Conservation (phyloP, 2,888 invertebrate genomes). For the Leucania comma region DNA sequence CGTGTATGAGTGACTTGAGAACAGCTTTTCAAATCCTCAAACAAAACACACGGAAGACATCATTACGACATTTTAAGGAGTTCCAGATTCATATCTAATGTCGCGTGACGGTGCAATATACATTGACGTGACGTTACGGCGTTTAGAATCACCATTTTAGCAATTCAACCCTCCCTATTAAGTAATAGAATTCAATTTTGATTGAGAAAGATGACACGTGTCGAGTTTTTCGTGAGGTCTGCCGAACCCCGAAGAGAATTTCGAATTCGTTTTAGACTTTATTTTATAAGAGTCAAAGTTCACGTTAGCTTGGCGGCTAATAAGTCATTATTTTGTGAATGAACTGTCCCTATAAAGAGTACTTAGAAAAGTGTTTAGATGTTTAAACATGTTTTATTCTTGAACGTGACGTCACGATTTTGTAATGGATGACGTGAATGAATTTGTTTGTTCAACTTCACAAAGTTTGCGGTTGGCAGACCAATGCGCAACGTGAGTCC, state of each 20-base stretch:
- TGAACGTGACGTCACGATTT: conserved; percentile 71
- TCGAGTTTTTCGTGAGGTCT: conserved; percentile 41
- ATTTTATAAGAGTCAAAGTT: background rate
- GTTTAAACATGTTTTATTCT: conserved; percentile 69
- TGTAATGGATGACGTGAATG: conserved; percentile 68
- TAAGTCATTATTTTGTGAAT: conserved; percentile 61
- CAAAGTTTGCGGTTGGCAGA: conserved; percentile 48
- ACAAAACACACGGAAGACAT: conserved; percentile 74
- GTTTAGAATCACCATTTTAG: conserved; percentile 19
- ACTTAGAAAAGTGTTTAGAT: conserved; percentile 63
- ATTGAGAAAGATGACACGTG: conserved; percentile 37
- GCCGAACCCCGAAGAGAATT: conserved; percentile 3
- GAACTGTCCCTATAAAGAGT: conserved; percentile 54
- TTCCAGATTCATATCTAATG: conserved; percentile 87
- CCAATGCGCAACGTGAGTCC: background rate
- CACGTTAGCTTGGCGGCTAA: conserved; percentile 16
- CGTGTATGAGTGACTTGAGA: conserved; percentile 33
- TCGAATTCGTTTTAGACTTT: conserved; percentile 36
- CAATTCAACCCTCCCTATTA: conserved; percentile 29
- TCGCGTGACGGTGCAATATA: conserved; percentile 84
- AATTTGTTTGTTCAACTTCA: conserved; percentile 62
- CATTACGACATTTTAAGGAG: conserved; percentile 84
- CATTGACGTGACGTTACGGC: conserved; percentile 68
- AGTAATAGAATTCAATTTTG: conserved; percentile 59
- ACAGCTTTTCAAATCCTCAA: conserved; percentile 54